A percentile compares a stretch with the other conserved stretches of the same genome.
Conservation (phyloP, 2,113 vertebrate genomes). For the Onychostoma macrolepis region DNA sequence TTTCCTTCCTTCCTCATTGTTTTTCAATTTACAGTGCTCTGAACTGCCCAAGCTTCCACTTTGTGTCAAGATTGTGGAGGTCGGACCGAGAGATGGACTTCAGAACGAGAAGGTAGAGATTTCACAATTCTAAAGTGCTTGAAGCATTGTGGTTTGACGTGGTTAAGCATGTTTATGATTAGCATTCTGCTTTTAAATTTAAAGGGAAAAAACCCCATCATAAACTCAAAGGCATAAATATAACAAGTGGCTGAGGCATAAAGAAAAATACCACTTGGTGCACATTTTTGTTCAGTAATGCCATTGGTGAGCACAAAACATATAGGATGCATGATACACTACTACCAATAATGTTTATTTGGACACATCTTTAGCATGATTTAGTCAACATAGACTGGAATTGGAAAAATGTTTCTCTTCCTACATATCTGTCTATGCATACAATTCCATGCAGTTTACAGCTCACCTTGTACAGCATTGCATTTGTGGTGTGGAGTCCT, state of each 20-base stretch:
- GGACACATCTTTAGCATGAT: neutral
- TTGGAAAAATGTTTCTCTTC: neutral
- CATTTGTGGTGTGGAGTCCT: neutral
- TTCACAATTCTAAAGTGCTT: neutral
- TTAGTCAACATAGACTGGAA: neutral
- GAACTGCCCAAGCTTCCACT: constrained; percentile 78
- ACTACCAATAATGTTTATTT: neutral
- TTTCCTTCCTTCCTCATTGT: constrained; percentile 36
- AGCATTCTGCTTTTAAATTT: neutral
- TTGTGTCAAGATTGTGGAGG: constrained; percentile 94
- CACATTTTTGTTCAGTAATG: neutral
- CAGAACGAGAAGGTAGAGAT: constrained; percentile 94
- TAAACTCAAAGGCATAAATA: neutral
- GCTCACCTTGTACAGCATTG: neutral
- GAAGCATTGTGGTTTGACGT: neutral
- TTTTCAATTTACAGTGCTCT: constrained; percentile 74
- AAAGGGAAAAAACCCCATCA: neutral
- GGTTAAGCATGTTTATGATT: neutral
- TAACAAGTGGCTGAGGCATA: neutral
- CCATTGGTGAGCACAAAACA: neutral
- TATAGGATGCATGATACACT: neutral
- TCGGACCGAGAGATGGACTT: constrained; percentile 93
- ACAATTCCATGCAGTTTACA: neutral
- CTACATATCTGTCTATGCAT: neutral
- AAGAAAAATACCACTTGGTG: neutral